A percentile compares a stretch with the other conserved stretches of the same genome.
phyloP scores from a whole-genome alignment of 2,113 vertebrate species.

The Pogona vitticeps region DNA sequence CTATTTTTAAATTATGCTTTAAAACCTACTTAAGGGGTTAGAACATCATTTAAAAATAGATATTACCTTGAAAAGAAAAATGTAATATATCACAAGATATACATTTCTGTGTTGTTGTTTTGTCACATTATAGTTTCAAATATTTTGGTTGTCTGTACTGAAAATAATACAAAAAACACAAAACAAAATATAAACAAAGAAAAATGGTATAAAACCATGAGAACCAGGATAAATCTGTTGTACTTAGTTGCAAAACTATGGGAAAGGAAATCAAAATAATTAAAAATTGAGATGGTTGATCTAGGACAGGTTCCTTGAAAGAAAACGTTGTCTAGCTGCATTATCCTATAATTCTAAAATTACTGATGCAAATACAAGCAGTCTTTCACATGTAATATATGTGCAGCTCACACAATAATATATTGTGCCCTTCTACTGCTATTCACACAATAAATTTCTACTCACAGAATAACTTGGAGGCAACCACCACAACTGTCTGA shows the following conservation, averaged over 20 bases:
- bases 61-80: neutral
- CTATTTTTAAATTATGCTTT: slow-evolving; percentile 10
- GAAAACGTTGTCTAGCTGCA: slow-evolving; percentile 14
- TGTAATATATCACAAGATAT: slow-evolving; percentile 4
- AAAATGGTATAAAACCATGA: slow-evolving; percentile 15
- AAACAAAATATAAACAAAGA: slow-evolving; percentile 11
- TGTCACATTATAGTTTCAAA: slow-evolving; percentile 1
- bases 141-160: neutral
- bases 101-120: neutral
- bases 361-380: slow-evolving; percentile 31
- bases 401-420: slow-evolving; percentile 34
- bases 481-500: slow-evolving; percentile 13
- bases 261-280: slow-evolving; percentile 27
- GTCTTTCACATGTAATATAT: slow-evolving; percentile 36
- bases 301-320: slow-evolving; percentile 21
- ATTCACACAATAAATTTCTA: slow-evolving; percentile 15
- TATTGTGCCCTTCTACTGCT: slow-evolving; percentile 35
- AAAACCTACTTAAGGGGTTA: slow-evolving; percentile 12
- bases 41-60: slow-evolving; percentile 12
- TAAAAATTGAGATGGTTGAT: neutral
- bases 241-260: neutral
- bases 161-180: slow-evolving; percentile 1
- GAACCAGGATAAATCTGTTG: neutral
- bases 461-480: slow-evolving; percentile 5
- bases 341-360: slow-evolving; percentile 8